phyloP scores from a whole-genome alignment of 2,797 vertebrate genomes.

The Rhynchotus rufescens region DNA sequence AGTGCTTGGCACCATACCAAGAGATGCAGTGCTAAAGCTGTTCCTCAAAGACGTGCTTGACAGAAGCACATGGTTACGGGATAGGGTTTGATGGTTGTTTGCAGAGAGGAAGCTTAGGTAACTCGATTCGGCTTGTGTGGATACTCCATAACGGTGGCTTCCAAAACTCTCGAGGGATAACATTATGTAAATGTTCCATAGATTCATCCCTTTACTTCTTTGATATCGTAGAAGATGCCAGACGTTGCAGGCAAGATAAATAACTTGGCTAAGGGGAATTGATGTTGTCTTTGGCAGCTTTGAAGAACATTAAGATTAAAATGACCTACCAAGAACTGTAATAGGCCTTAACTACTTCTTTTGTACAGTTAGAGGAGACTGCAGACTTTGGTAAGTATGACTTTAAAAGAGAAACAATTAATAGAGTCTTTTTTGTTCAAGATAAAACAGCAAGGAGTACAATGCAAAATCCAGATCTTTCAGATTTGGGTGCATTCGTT shows the following conservation, averaged over 20 bases:
- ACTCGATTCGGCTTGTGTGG: neutral
- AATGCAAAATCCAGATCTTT: neutral
- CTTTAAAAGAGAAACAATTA: neutral
- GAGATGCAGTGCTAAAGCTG: neutral
- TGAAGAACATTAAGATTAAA: neutral
- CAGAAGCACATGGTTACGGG: neutral
- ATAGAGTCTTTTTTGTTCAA: neutral
- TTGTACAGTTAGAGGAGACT: neutral
- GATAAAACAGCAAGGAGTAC: neutral
- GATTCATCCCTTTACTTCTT: neutral
- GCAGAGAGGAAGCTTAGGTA: neutral
- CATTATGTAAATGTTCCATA: neutral
- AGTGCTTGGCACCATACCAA: neutral
- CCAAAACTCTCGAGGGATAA: neutral
- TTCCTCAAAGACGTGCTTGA: neutral
- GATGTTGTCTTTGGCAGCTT: neutral
- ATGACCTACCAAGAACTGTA: neutral
- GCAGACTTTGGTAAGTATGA: neutral
- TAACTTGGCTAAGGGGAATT: neutral
- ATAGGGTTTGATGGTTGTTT: neutral
- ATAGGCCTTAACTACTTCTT: neutral
- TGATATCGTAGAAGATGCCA: neutral
- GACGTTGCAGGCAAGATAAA: neutral
- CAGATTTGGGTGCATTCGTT: fast-evolving
- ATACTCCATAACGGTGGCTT: neutral